A percentile compares a stretch with the other conserved stretches of the same genome.
These are phyloP conservation scores for Thamnophis elegans DNA, from an alignment of 2,797 vertebrate species.

Conservation along the genomic window DNA sequence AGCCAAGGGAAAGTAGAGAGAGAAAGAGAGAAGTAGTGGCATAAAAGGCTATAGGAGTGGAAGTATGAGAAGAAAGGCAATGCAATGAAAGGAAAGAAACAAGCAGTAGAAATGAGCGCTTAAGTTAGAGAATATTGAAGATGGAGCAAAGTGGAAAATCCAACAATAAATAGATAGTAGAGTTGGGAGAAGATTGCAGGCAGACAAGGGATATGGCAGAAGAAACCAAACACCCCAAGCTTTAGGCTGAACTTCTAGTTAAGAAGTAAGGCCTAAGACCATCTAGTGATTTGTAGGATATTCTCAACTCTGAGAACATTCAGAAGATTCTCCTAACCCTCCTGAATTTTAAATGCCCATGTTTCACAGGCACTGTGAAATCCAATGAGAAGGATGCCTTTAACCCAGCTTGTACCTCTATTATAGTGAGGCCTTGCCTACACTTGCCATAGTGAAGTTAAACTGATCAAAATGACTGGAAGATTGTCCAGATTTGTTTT, in stretches of 20 bases:
- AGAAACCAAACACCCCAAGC: background rate
- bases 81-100: background rate
- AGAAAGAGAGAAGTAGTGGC: background rate
- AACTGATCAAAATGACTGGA: conserved; percentile 76
- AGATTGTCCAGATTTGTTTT: conserved; percentile 62
- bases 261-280: background rate
- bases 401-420: background rate
- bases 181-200: background rate
- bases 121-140: background rate
- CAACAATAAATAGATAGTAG: background rate
- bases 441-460: conserved; percentile 56
- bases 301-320: background rate
- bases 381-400: background rate
- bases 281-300: background rate
- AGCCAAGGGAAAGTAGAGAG: background rate
- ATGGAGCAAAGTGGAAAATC: background rate
- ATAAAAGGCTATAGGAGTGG: background rate
- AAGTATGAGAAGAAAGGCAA: background rate
- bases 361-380: background rate
- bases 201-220: background rate
- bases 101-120: background rate
- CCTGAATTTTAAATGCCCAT: background rate
- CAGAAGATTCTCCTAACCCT: background rate
- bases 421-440: conserved; percentile 34
- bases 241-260: background rate